Evolutionary conservation across 1,140 invertebrate genomes (phyloP), one percentile per base, ranked within the genome.

Genomic region (Drosophila orena): DNA sequence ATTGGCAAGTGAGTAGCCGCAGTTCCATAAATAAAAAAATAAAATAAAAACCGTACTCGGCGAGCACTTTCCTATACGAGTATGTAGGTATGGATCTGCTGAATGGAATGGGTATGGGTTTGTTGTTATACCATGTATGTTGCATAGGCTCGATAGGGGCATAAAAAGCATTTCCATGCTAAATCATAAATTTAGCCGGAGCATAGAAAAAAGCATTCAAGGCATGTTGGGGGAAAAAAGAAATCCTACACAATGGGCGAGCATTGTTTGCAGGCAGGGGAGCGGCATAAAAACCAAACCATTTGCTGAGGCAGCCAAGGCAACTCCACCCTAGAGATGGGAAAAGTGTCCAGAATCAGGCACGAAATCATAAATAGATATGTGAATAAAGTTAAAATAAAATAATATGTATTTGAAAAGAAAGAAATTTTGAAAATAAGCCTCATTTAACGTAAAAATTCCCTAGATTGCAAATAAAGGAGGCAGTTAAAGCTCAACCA

Each of bases 1-100:
- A 96, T 98, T 22, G 94, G 94, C 14, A 93, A 93, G 92, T 92
- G 79, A 91, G 92, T 92, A 72, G 64, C 64, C 57, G 59, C 76
- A 70, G 54, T 81, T 79, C 75, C 79, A 88, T 86, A 86, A 88
- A 86, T 86, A 86, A 88, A 71, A 17, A 17, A 17, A 17, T 17
- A 17, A 17, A 81, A 81, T 17, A 17, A 17, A 81, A 81, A 68
- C 52, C 42, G 59, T 49, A 70, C 20, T 46, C 47, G 12, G 7
- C 17, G 40, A n/a, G 55, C 22, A 38, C 37, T 50, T 17, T 59
- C 69, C 38, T 17, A 34, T 34, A n/a, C n/a, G n/a, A n/a, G n/a
- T n/a, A 12, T 10, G 24, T 35, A 17, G n/a, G 11, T 4, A 11
- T 35, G 27, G 34, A 46, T 59, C 15, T 37, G 14, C 35, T 12